Evolutionary conservation across 1,140 invertebrate genomes (phyloP), one percentile per base, ranked within the genome.

Genomic region (Adoxophyes honmai): DNA sequence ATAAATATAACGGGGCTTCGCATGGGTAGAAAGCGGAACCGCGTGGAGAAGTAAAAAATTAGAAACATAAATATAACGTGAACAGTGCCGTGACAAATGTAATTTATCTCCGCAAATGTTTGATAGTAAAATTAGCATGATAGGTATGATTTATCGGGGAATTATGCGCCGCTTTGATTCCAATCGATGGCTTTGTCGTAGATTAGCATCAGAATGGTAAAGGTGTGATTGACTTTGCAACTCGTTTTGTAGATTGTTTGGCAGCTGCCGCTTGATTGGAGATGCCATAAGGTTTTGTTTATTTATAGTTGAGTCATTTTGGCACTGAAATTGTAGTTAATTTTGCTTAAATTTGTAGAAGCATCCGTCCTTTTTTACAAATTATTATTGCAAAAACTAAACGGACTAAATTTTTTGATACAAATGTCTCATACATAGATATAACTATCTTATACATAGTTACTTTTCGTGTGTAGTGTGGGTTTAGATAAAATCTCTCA

Each of bases 111-210:
- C 15, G 38, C 14, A 34, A 44, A 18, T n/a, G 37, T 48, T 57
- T 57, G 55, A 52, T 52, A 36, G 15, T 21, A 61, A 56, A 52
- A 65, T 68, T 68, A 64, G 58, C 68, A 64, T 68, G 52, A 71
- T 64, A 55, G 44, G 4, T 36, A 59, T 75, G 70, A 80, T 77
- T 77, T 71, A 80, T 80, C 48, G 44, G 42, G 10, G 37, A 68
- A 78, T 76, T 80, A 80, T 80, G 73, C 57, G 75, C 73, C 60
- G 14, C 61, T 78, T 73, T 66, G 72, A 74, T 70, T 73, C 35
- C 57, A 51, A 65, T 72, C 66, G 68, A 72, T 69, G 51, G 35
- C 51, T 78, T 76, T 76, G 72, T 28, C 2, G 70, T 68, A 56
- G 15, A 80, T 80, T 80, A 70, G 68, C 76, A 82, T 80, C 42